A percentile compares a stretch with the other conserved stretches of the same genome.
These are phyloP conservation scores for Alectura lathami DNA, from an alignment of 2,113 vertebrate genomes.

Conservation along the genomic window DNA sequence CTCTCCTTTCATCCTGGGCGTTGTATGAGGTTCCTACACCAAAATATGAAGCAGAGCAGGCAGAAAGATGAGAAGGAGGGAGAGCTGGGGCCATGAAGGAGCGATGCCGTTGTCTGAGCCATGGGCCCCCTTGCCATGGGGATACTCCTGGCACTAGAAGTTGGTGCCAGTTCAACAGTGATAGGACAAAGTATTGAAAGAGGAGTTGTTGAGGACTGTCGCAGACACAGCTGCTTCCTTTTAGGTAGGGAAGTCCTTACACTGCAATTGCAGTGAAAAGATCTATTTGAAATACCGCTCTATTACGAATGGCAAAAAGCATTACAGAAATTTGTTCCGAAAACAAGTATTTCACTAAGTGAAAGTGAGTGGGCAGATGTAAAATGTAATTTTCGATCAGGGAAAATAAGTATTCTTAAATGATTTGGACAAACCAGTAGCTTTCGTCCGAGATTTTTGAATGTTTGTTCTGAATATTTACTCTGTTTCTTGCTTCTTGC, in stretches of 20 bases:
- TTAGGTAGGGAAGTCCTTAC: neutral
- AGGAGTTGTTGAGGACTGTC: neutral
- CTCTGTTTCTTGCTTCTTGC: neutral
- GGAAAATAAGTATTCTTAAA: neutral
- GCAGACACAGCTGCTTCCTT: accelerated
- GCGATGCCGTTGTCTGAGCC: neutral
- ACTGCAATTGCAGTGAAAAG: neutral
- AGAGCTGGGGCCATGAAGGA: neutral
- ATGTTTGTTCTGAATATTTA: neutral
- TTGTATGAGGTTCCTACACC: neutral
- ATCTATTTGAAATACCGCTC: neutral
- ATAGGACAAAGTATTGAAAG: neutral
- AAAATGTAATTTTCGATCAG: neutral
- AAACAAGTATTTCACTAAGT: neutral
- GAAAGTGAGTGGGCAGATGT: neutral
- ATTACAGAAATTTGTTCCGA: neutral
- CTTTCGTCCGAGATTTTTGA: neutral
- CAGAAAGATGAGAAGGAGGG: neutral
- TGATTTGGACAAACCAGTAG: neutral
- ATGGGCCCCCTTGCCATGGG: neutral
- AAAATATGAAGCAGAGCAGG: neutral
- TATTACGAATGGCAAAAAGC: neutral
- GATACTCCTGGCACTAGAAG: neutral
- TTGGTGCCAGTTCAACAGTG: neutral
- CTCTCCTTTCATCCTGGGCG: neutral